A percentile compares a stretch with the other conserved stretches of the same genome.
Conservation (phyloP, 1,140 invertebrate species). For the Periplaneta americana region DNA sequence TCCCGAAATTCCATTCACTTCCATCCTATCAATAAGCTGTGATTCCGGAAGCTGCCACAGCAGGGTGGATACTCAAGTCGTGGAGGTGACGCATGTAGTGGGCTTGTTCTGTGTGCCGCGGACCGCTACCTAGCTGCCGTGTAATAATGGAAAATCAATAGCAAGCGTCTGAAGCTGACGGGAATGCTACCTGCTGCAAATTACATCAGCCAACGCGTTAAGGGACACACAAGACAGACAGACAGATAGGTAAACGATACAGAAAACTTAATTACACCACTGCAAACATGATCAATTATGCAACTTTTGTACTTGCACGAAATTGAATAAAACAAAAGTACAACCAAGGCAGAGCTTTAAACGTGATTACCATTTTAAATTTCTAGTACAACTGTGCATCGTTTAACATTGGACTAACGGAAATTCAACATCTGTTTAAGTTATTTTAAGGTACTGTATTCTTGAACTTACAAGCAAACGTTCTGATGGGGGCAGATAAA, state of each 20-base stretch:
- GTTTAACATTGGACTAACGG: no score
- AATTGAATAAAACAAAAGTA: not conserved
- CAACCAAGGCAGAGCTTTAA: no score
- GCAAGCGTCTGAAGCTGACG: not conserved
- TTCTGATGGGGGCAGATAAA: no score
- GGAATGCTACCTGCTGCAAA: not conserved
- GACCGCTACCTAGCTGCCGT: not conserved
- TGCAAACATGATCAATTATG: not conserved
- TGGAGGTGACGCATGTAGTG: not conserved
- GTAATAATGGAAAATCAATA: not conserved
- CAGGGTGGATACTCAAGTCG: no score
- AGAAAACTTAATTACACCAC: not conserved
- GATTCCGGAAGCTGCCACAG: no score
- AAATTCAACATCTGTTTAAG: no score
- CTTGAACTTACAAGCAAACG: no score
- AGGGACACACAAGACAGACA: not conserved
- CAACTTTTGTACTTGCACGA: not conserved
- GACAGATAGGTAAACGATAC: not conserved
- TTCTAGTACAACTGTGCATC: no score
- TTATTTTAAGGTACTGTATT: no score
- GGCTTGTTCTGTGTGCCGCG: not conserved
- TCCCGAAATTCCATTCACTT: no score
- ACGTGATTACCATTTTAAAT: no score
- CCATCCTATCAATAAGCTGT: no score
- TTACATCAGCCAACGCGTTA: not conserved